Evolutionary conservation across 2,797 vertebrate species (phyloP).

Genomic region (Anabacerthia variegaticeps): DNA sequence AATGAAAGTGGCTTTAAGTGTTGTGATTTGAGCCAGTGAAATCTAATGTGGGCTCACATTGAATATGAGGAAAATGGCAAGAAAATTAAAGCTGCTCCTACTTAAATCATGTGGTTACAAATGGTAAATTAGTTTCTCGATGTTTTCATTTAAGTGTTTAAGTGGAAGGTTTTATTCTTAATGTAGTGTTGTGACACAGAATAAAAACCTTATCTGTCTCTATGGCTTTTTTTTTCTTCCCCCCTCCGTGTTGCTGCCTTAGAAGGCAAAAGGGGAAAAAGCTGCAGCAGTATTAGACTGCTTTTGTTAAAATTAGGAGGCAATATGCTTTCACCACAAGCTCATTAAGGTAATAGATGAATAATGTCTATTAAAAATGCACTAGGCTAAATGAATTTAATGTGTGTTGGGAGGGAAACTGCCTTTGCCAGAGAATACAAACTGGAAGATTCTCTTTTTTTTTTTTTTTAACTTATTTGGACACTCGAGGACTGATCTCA

Average conservation of each 20-base stretch:
- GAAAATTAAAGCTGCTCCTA: slow-evolving; percentile 96
- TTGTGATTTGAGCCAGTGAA: slow-evolving; percentile 98
- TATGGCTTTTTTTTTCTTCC: slow-evolving; percentile 38
- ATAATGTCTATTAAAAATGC: slow-evolving; percentile 80
- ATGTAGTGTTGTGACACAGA: slow-evolving; percentile 88
- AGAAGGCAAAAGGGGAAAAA: slow-evolving; percentile 56
- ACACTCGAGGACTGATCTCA: neutral
- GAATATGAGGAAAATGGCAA: slow-evolving; percentile 97
- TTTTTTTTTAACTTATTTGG: neutral
- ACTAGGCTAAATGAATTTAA: slow-evolving; percentile 77
- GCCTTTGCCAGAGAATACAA: slow-evolving; percentile 61
- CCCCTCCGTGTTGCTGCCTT: slow-evolving; percentile 57
- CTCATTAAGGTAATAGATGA: slow-evolving; percentile 81
- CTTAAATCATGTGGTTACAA: slow-evolving; percentile 98
- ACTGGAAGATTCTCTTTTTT: neutral
- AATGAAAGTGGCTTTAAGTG: slow-evolving; percentile 99
- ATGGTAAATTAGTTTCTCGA: slow-evolving; percentile 99
- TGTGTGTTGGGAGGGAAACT: slow-evolving; percentile 72
- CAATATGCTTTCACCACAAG: slow-evolving; percentile 75
- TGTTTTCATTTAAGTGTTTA: slow-evolving; percentile 99
- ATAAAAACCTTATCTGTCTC: slow-evolving; percentile 78
- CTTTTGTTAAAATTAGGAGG: slow-evolving; percentile 78
- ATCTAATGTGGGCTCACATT: slow-evolving; percentile 96
- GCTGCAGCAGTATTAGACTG: slow-evolving; percentile 51
- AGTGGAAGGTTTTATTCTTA: slow-evolving; percentile 99